phyloP scores from a whole-genome alignment of 1,140 invertebrate species.

The Globodera rostochiensis region DNA sequence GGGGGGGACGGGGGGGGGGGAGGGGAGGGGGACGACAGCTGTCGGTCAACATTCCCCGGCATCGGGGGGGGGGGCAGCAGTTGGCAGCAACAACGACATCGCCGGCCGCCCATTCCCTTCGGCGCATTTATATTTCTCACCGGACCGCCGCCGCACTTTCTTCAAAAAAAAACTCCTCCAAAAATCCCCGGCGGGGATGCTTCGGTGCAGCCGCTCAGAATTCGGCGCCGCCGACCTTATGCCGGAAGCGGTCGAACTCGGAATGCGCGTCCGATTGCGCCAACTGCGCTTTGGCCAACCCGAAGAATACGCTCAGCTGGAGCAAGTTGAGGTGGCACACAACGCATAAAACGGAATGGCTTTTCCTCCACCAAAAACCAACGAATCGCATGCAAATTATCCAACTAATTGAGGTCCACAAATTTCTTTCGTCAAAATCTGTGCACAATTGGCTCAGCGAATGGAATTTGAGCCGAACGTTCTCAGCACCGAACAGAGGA shows the following conservation, averaged over 20 bases:
- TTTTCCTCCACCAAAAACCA: background rate
- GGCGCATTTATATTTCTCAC: too few relatives aligned
- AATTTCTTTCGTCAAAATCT: constrained; percentile 29
- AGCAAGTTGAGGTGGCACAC: constrained; percentile 7
- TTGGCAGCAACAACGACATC: background rate
- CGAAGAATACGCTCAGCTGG: constrained; percentile 19
- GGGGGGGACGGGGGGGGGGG: background rate
- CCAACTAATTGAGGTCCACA: constrained; percentile 1
- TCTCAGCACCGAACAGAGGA: background rate
- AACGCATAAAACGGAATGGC: background rate
- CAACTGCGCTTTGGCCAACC: constrained; percentile 26
- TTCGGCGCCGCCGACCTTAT: background rate
- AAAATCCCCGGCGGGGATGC: background rate
- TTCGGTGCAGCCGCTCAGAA: background rate
- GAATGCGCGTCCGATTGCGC: constrained; percentile 9
- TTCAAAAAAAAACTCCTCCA: background rate
- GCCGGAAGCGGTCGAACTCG: constrained; percentile 9
- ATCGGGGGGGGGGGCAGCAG: background rate
- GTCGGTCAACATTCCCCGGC: background rate
- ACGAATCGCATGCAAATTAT: too few relatives aligned
- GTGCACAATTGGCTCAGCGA: constrained; percentile 31
- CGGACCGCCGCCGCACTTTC: background rate
- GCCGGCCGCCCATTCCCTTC: too few relatives aligned
- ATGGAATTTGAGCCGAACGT: constrained; percentile 22
- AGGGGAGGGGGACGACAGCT: background rate